Percentiles rank a stretch among this genome's conserved stretches.
These are phyloP conservation scores for Nymphicus hollandicus DNA, from an alignment of 2,113 vertebrate genomes.

Conservation along the genomic window DNA sequence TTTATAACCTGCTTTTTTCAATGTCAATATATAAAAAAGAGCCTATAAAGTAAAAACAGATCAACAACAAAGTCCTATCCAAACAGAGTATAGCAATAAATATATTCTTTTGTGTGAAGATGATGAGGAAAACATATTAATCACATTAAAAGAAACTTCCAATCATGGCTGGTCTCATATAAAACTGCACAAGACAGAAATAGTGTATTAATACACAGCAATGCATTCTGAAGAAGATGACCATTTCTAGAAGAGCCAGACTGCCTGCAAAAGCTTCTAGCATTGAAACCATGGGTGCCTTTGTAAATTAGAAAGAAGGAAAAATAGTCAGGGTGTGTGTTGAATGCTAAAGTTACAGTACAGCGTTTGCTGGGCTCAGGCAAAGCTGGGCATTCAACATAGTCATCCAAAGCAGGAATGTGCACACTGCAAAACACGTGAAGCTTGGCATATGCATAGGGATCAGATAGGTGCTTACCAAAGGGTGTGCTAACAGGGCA, in stretches of 20 bases:
- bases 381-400: not conserved
- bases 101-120: not conserved
- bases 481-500: not conserved
- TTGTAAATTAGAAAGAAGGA: not conserved
- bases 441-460: not conserved
- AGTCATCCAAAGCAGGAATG: not conserved
- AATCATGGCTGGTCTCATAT: not conserved
- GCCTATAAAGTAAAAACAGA: not conserved
- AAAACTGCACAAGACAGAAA: not conserved
- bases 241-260: not conserved
- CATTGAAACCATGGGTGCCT: not conserved
- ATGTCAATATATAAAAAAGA: not conserved
- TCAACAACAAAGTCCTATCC: not conserved
- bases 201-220: not conserved
- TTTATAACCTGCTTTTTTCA: not conserved
- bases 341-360: not conserved
- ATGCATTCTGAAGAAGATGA: not conserved
- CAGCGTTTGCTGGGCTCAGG: not conserved
- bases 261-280: not conserved
- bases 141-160: not conserved
- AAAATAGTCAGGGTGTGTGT: accelerated
- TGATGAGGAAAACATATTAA: not conserved
- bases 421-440: not conserved
- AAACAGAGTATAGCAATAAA: not conserved
- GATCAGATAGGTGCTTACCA: not conserved